These are phyloP conservation scores for Agapetus fuscipes DNA, from an alignment of 2,888 invertebrate species.

Conservation along the genomic window DNA sequence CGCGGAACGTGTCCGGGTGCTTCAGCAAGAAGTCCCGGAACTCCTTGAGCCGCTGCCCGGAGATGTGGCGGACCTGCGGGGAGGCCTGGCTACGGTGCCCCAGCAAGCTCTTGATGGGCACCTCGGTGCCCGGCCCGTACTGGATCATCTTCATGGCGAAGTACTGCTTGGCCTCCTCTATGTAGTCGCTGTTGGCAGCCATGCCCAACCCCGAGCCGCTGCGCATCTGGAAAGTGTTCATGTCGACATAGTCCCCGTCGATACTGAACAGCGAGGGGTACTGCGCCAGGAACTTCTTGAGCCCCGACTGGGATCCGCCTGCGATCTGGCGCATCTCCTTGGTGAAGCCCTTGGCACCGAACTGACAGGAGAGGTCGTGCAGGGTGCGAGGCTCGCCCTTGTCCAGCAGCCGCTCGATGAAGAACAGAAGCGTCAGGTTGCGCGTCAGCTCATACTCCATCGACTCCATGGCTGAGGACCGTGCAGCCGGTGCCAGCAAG, in stretches of 20 bases:
- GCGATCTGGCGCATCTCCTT: conserved; percentile 97
- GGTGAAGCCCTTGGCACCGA: conserved; percentile 97
- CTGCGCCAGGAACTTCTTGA: conserved; percentile 93
- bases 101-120: conserved; percentile 91
- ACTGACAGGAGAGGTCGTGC: conserved; percentile 97
- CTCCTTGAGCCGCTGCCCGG: conserved; percentile 87
- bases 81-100: conserved; percentile 96
- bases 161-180: conserved; percentile 94
- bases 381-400: conserved; percentile 92
- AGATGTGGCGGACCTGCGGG: conserved; percentile 93
- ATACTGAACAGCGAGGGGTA: conserved; percentile 95
- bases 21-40: conserved; percentile 82
- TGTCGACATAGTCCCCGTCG: conserved; percentile 84
- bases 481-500: conserved; percentile 14
- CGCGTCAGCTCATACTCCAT: conserved; percentile 89
- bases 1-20: conserved; percentile 77
- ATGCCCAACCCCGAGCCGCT: conserved; percentile 45
- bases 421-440: conserved; percentile 95
- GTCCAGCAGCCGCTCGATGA: conserved; percentile 95
- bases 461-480: conserved; percentile 60
- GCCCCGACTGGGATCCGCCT: conserved; percentile 91
- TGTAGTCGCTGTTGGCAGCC: conserved; percentile 70
- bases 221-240: conserved; percentile 67
- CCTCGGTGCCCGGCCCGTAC: conserved; percentile 92
- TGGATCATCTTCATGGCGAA: conserved; percentile 92